Percentiles rank a stretch among this genome's conserved stretches.
Conservation (phyloP, 2,888 invertebrate species). For the Melieria picta region DNA sequence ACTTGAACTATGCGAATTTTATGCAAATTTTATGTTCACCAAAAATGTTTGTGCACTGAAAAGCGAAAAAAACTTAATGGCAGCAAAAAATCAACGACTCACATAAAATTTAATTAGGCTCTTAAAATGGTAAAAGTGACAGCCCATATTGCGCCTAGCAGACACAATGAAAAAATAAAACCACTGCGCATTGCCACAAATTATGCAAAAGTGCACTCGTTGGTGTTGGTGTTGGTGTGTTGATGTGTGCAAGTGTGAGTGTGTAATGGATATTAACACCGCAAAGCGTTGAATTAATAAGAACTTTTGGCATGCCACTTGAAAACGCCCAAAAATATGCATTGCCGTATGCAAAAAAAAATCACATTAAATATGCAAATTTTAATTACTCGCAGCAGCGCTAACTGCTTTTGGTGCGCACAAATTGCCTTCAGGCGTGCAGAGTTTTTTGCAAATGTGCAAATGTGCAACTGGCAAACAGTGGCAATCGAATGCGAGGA, state of each 20-base stretch:
- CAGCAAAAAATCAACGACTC: background rate
- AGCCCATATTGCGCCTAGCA: too few species aligned
- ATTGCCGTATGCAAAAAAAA: background rate
- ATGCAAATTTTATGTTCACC: background rate
- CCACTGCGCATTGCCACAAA: background rate
- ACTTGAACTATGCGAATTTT: too few species aligned
- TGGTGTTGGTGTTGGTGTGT: too few species aligned
- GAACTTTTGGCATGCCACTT: conserved; percentile 35
- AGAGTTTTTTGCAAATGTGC: too few species aligned
- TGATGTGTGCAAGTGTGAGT: too few species aligned
- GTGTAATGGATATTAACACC: too few species aligned
- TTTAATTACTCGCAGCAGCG: conserved; percentile 34
- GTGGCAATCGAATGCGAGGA: too few species aligned
- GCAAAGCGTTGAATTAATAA: too few species aligned
- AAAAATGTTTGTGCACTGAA: background rate
- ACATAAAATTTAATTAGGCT: too few species aligned
- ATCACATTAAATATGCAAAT: conserved; percentile 51
- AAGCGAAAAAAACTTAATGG: background rate
- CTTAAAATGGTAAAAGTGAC: too few species aligned
- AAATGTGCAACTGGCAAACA: too few species aligned
- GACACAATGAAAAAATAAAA: background rate
- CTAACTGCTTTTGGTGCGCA: background rate
- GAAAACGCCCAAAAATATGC: conserved; percentile 43
- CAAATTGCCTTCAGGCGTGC: background rate
- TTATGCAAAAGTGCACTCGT: too few species aligned